phyloP scores from a whole-genome alignment of 1,140 invertebrate species.

The Argopecten irradians region DNA sequence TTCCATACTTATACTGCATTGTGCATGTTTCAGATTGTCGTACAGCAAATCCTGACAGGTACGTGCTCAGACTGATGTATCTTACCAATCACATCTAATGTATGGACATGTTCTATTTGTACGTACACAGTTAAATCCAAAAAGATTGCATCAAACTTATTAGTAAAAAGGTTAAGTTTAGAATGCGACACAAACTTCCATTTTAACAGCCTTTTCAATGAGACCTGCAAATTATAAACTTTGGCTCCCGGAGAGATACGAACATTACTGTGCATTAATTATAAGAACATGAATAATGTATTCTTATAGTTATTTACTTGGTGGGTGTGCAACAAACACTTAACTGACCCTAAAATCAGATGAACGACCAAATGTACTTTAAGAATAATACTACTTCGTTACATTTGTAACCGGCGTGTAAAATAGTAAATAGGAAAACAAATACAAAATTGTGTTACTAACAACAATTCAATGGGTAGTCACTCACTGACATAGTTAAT shows the following conservation, averaged over 20 bases:
- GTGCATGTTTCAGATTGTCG: not conserved
- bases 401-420: no score
- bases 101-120: not conserved
- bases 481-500: no score
- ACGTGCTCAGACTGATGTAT: not conserved
- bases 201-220: not conserved
- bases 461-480: no score
- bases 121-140: not conserved
- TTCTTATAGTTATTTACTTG: no score
- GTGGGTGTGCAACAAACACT: no score
- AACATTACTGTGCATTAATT: no score
- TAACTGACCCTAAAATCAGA: no score
- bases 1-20: not conserved
- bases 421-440: no score
- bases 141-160: not conserved
- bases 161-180: not conserved
- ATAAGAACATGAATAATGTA: no score
- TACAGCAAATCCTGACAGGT: not conserved
- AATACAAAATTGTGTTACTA: no score
- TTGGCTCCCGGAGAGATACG: not conserved
- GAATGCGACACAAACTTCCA: not conserved
- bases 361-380: no score
- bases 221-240: not conserved
- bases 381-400: no score
- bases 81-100: not conserved